Evolutionary conservation across 2,113 vertebrate species (phyloP), one percentile per base, ranked within the genome.

Genomic region (Apodemus sylvaticus): DNA sequence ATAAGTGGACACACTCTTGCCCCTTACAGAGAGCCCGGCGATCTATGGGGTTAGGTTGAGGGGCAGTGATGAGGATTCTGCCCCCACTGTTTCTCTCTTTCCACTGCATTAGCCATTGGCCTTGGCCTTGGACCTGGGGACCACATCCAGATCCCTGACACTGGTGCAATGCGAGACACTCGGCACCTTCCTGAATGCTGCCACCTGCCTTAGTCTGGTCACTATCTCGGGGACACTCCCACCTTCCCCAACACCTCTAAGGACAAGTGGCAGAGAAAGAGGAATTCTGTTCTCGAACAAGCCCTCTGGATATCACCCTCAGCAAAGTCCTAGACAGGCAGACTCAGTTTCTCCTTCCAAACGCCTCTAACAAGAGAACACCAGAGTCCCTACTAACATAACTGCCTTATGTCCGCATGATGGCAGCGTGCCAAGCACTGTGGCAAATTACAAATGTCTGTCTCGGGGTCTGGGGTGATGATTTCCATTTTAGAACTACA

Each of bases 41-140:
- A 4, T 16, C 48, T 6, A 20, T 1, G n/a, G 45, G 14, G 8
- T 66, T 42, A 14, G 51, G 55, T 20, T n/a, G 34, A 71, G 26
- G 34, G 36, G 20, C 1, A 10, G 51, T 39, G n/a, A 17, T 11
- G 7, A 29, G 2, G 22, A 13, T 16, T 11, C 31, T 36, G 34
- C 5, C 20, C 2, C 5, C 16, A 22, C 24, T 12, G 17, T 7
- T 9, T 16, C 86, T 24, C 73, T 13, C 8, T 8, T 1, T 31
- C 88, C 87, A 4, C 31, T 71, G 86, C 5, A 5, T 45, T 64
- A 64, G 58, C 58, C 24, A 1, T 24, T 7, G 9, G 66, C 39
- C 39, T 95, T 88, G 90, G 92, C 95, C 89, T 82, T 36, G 34
- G 14, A 74, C 79, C 90, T 66, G 31, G 73, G 58, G 58, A 86